Percentiles rank a stretch among this genome's conserved stretches.
These are phyloP conservation scores for Oscheius myriophilus DNA, from an alignment of 2,888 invertebrate species.

Conservation along the genomic window DNA sequence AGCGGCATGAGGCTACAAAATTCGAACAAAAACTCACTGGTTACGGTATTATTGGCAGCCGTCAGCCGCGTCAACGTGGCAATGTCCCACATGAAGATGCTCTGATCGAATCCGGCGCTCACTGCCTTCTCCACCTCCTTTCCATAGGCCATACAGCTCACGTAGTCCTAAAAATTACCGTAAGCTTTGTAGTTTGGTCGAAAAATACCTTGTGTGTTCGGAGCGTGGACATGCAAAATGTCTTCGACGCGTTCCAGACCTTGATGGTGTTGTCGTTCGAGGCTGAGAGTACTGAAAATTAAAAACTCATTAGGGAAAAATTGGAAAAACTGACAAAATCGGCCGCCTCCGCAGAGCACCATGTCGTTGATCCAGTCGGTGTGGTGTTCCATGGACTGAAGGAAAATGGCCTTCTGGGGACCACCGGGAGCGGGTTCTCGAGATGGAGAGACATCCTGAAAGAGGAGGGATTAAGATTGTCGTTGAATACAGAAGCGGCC, in stretches of 20 bases:
- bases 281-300: constrained; percentile 89
- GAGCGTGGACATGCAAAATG: constrained; percentile 97
- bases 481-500: too few relatives aligned
- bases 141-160: constrained; percentile 95
- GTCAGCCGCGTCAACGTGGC: constrained; percentile 95
- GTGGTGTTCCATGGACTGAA: constrained; percentile 96
- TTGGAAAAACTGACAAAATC: constrained; percentile 79
- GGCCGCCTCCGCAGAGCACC: constrained; percentile 93
- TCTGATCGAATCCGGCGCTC: constrained; percentile 93
- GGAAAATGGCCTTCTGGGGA: constrained; percentile 6
- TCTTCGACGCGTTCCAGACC: constrained; percentile 99
- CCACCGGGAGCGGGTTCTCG: background rate
- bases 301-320: background rate
- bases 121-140: constrained; percentile 89
- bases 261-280: constrained; percentile 99
- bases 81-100: constrained; percentile 98
- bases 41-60: constrained; percentile 97
- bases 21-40: constrained; percentile 77
- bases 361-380: constrained; percentile 99
- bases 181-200: background rate
- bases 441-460: constrained; percentile 13
- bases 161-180: constrained; percentile 81
- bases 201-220: constrained; percentile 82
- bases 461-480: too few relatives aligned
- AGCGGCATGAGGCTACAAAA: background rate